Conservation (phyloP, 2,797 vertebrate genomes). For the Premnoplex brunnescens region DNA sequence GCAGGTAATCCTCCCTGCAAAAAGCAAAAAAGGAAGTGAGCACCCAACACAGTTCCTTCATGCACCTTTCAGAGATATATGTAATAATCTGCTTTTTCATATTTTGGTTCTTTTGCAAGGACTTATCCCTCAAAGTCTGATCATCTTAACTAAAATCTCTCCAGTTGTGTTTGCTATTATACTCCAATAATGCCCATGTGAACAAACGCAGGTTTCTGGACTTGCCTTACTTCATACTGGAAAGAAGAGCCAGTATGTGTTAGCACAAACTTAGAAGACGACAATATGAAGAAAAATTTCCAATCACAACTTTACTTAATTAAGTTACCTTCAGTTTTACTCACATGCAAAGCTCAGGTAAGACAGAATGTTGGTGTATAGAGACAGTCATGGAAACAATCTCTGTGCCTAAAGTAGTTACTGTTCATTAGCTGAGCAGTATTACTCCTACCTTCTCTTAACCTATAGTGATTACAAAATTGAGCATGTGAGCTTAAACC, state of each 20-base stretch:
- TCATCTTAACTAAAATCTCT: background rate
- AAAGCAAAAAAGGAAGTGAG: background rate
- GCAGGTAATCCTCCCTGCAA: background rate
- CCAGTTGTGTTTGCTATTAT: background rate
- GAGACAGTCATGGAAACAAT: background rate
- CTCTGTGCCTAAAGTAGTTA: background rate
- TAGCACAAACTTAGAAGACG: background rate
- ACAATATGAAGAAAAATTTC: background rate
- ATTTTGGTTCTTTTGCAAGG: background rate
- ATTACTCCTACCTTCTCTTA: background rate
- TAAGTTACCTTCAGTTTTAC: background rate
- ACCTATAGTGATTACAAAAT: background rate
- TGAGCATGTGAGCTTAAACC: background rate
- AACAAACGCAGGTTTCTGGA: background rate
- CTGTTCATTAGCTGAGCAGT: background rate
- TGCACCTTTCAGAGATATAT: background rate
- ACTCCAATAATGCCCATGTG: background rate
- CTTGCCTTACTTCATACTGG: background rate
- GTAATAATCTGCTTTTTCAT: background rate
- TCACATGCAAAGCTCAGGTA: background rate
- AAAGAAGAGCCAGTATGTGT: background rate
- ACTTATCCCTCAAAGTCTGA: background rate
- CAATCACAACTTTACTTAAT: background rate
- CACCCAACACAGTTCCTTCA: fast-evolving
- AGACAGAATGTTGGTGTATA: background rate